A percentile compares a stretch with the other conserved stretches of the same genome.
Evolutionary conservation across 1,140 invertebrate genomes (phyloP).

Genomic region (Drosophila sp.): DNA sequence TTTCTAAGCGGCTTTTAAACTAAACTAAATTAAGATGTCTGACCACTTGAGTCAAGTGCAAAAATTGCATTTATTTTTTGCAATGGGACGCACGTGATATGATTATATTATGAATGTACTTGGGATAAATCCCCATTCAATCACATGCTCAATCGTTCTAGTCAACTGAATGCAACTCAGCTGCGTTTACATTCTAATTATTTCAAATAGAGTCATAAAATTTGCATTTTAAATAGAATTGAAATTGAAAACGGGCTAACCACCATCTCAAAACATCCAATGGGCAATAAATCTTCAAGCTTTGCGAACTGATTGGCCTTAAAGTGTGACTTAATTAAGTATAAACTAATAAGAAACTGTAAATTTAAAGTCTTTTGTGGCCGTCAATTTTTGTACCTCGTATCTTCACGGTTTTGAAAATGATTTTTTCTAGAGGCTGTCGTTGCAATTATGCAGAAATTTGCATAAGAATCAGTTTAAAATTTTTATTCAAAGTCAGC

Average conservation of each 20-base stretch:
- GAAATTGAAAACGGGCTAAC: slow-evolving; percentile 18
- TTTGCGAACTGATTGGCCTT: slow-evolving; percentile 55
- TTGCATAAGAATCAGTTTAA: slow-evolving; percentile 55
- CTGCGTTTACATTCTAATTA: slow-evolving; percentile 52
- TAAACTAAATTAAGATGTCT: slow-evolving; percentile 80
- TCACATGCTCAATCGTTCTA: slow-evolving; percentile 14
- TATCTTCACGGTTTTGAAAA: slow-evolving; percentile 43
- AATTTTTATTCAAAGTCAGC: slow-evolving; percentile 21
- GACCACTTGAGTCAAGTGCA: slow-evolving; percentile 68
- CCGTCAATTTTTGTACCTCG: slow-evolving; percentile 13
- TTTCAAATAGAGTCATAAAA: slow-evolving; percentile 66
- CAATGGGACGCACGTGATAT: slow-evolving; percentile 56
- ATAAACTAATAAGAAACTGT: slow-evolving; percentile 54
- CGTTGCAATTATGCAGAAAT: slow-evolving; percentile 29
- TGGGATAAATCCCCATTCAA: slow-evolving; percentile 8
- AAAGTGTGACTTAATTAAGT: slow-evolving; percentile 59
- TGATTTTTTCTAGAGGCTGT: not conserved
- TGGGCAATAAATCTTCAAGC: not conserved
- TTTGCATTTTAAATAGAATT: slow-evolving; percentile 61
- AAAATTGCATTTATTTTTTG: slow-evolving; percentile 71
- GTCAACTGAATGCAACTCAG: slow-evolving; percentile 4
- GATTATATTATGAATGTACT: slow-evolving; percentile 14
- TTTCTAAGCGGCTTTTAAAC: slow-evolving; percentile 55
- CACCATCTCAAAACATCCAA: slow-evolving; percentile 1
- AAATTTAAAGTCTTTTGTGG: slow-evolving; percentile 16